These are phyloP conservation scores for Lasioglossum morio DNA, from an alignment of 2,888 invertebrate species.

Conservation along the genomic window DNA sequence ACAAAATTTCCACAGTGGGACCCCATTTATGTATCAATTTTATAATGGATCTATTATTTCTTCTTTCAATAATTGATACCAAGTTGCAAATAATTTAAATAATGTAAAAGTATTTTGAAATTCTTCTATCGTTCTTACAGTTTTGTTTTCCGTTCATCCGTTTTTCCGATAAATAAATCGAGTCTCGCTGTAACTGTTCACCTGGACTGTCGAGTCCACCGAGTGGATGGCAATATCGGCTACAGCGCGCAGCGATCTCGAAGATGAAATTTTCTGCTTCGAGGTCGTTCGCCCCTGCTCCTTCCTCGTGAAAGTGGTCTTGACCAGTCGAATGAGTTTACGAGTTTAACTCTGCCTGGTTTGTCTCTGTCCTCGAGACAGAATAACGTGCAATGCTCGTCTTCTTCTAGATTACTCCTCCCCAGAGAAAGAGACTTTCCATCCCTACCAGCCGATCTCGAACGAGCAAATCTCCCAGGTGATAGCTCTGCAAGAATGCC, in stretches of 20 bases:
- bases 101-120: too few species aligned
- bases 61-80: too few species aligned
- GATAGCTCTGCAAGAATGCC: conserved; percentile 85
- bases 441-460: conserved; percentile 83
- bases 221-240: not conserved
- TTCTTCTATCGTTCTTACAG: too few species aligned
- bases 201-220: not conserved
- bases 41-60: too few species aligned
- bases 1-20: not conserved
- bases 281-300: not conserved
- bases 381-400: not conserved
- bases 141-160: too few species aligned
- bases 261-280: not conserved
- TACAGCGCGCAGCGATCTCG: not conserved
- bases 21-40: not conserved
- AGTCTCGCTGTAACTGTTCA: not conserved
- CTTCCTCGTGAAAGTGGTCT: conserved; percentile 4
- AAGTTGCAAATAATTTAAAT: too few species aligned
- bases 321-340: too few species aligned
- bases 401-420: conserved; percentile 41
- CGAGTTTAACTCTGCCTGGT: not conserved
- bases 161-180: not conserved
- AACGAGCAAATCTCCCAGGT: conserved; percentile 85
- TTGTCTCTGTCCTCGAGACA: not conserved
- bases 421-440: conserved; percentile 32